A percentile compares a stretch with the other conserved stretches of the same genome.
Conservation (phyloP, 2,797 vertebrate species). For the Danio aesculapii region DNA sequence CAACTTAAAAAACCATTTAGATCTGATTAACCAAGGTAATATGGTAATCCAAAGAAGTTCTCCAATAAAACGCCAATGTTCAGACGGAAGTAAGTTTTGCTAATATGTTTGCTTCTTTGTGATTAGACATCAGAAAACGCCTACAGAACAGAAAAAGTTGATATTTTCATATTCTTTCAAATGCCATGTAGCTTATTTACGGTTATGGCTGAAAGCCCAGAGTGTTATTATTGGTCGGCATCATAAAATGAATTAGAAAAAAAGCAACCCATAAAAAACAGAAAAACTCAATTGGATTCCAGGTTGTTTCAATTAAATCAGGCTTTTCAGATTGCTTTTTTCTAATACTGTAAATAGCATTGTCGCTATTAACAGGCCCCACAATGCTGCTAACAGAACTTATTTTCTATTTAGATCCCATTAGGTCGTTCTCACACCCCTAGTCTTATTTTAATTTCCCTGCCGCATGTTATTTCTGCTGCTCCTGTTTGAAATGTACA, state of each 20-base stretch:
- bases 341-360: constrained; percentile 30
- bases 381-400: constrained; percentile 16
- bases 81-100: constrained; percentile 33
- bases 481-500: constrained; percentile 44
- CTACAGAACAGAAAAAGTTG: neutral
- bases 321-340: constrained; percentile 39
- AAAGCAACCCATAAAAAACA: constrained; percentile 28
- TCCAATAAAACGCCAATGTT: constrained; percentile 18
- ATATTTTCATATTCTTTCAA: constrained; percentile 30
- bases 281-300: neutral
- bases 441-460: constrained; percentile 37
- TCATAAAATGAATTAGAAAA: constrained; percentile 41
- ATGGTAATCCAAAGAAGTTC: constrained; percentile 33
- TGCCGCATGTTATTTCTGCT: constrained; percentile 1
- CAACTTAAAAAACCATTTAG: constrained; percentile 49
- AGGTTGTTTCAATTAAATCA: constrained; percentile 44
- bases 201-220: constrained; percentile 45
- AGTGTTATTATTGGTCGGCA: constrained; percentile 40
- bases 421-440: constrained; percentile 5
- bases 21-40: constrained; percentile 51
- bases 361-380: constrained; percentile 4
- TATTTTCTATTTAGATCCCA: constrained; percentile 26
- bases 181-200: constrained; percentile 36
- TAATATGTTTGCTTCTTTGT: constrained; percentile 36
- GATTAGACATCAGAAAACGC: constrained; percentile 43